Base-by-base conservation (phyloP, 2,113 vertebrate genomes). In the Lophochroa leadbeateri region DNA sequence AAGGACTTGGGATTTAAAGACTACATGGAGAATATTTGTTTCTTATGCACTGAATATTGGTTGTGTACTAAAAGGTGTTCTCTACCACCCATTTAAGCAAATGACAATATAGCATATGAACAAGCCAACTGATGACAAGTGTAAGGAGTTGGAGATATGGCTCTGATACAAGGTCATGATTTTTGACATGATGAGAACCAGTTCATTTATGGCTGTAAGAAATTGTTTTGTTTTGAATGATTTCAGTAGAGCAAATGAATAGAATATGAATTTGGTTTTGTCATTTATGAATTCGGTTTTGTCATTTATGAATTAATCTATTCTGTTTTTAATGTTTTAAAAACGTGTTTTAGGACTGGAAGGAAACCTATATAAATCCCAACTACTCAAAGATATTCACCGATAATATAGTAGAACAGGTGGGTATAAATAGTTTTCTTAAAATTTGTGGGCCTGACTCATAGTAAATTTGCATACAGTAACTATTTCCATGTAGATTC, bases 301-400 rank as follows among this genome's bases (percentile, higher is more conserved):
- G 23, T 74, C 5, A 20, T 7, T 46, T 55, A 19, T 5, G 39
- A 86, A 64, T 52, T 18, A 8, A 3, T 7, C 52, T 60, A 2
- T 69, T 88, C 14, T 60, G 0, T 28, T 74, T 37, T 35, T 92
- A 92, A 97, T 88, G 9, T 79, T 28, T 93, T 25, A 8, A 52
- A 86, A 75, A 70, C 0, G 6, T 4, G 12, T 57, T 82, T 82
- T 97, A 99, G 99, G 99, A 99, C 92, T 99, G 99, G 99, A 99
- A 98, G 82, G 99, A 99, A 96, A 99, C 99, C n/a, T 99, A 99
- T 86, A 99, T 99, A 95, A 98, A 99, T 95, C 92, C 97, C 50
- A 99, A 99, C 97, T 99, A 99, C 96, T 98, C 98, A 27, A 98
- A 98, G 63, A 99, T 99, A 91, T 99, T 99, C 95, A 99, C 99